Evolutionary conservation across 2,888 invertebrate genomes (phyloP), one percentile per base, ranked within the genome.

Genomic region (Therioaphis trifolii): DNA sequence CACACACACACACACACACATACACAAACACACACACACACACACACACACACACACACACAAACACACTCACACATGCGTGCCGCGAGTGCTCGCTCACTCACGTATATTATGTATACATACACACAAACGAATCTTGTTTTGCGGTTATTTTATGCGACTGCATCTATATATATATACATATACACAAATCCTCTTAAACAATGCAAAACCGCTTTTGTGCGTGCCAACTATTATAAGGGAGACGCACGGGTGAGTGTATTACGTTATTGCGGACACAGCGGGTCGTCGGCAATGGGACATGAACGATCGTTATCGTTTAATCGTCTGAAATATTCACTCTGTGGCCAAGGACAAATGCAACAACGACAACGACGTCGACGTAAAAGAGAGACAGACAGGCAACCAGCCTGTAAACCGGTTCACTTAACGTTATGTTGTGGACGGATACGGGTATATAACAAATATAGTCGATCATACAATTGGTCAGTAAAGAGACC

Each of bases 291-390:
- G 84, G 79, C 75, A 84, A 77, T 78, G 84, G 79, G 74, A 68
- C 71, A 78, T 69, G 79, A 84, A 84, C 78, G 79, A 78, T 78
- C 78, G 78, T 78, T 78, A 78, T 78, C 78, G 78, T 78, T 78
- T 78, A 78, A 78, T 78, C 78, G 78, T 78, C 78, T 78, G 78
- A 78, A 78, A 78, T 78, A 78, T 78, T 69, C 68, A 55, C 78
- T 78, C 77, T 35, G 55, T 55, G 40, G 40, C 58, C 75, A 52
- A 68, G 69, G 71, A 55, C 75, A 74, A 74, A 72, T 12, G 69
- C 80, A 11, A 58, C 61, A 15, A 11, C 43, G 40, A 77, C 63
- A 29, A 68, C 71, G 52, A 35, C 40, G 40, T 21, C 79, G 55
- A 69, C 43, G 35, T 11, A 27, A n/a, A 21, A 27, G 27, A 40